Conservation (phyloP, 1,140 invertebrate species). For the Cheumatopsyche charites region DNA sequence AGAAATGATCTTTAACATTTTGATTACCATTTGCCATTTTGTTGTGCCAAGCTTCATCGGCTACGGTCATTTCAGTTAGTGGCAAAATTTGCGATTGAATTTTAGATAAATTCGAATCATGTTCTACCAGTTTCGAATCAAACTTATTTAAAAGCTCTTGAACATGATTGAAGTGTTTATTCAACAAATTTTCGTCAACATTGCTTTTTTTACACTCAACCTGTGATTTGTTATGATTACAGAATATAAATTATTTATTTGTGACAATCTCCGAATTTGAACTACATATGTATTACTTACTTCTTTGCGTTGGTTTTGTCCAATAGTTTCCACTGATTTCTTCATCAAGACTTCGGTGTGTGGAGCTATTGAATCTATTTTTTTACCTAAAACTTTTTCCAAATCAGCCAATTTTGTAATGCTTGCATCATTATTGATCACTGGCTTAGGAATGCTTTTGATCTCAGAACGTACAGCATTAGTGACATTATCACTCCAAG, state of each 20-base stretch:
- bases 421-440: conserved; percentile 50
- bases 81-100: conserved; percentile 59
- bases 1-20: too few relatives aligned
- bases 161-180: conserved; percentile 56
- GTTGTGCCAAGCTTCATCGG: conserved; percentile 60
- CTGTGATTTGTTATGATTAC: too few relatives aligned
- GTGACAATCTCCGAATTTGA: too few relatives aligned
- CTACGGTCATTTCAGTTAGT: conserved; percentile 56
- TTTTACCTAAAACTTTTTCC: conserved; percentile 63
- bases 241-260: too few relatives aligned
- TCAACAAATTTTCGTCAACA: conserved; percentile 53
- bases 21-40: conserved; percentile 62
- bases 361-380: conserved; percentile 61
- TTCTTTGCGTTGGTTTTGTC: conserved; percentile 51
- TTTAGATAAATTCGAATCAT: conserved; percentile 55
- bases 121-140: conserved; percentile 62
- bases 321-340: conserved; percentile 57
- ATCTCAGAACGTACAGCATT: conserved; percentile 41
- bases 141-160: conserved; percentile 63
- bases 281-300: conserved; percentile 44
- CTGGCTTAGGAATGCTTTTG: conserved; percentile 30
- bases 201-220: conserved; percentile 52
- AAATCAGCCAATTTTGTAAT: conserved; percentile 56
- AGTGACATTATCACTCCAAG: conserved; percentile 52
- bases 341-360: conserved; percentile 63